phyloP scores from a whole-genome alignment of 2,888 invertebrate species.

The Pristionchus exspectatus region DNA sequence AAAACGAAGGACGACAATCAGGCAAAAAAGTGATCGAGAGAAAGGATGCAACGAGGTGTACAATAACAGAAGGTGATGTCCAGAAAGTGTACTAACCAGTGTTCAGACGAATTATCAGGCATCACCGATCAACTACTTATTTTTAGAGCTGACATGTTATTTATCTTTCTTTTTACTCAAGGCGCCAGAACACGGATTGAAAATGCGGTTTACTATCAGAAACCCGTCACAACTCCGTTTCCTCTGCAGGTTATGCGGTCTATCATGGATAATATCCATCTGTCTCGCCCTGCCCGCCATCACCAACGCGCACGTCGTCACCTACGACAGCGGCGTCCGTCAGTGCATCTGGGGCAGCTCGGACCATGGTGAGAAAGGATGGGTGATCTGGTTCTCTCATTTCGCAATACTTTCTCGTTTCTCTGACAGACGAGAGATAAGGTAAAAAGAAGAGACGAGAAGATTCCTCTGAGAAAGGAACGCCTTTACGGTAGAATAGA shows the following conservation, averaged over 20 bases:
- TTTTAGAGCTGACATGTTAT: too few species aligned
- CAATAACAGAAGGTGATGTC: neutral
- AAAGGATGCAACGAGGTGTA: neutral
- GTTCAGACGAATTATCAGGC: too few species aligned
- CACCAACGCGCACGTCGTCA: slow-evolving; percentile 77
- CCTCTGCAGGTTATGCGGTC: slow-evolving; percentile 67
- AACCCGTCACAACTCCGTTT: neutral
- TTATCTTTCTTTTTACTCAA: too few species aligned
- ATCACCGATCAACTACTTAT: too few species aligned
- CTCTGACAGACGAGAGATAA: neutral
- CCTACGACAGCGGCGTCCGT: slow-evolving; percentile 71
- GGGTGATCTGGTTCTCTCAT: neutral
- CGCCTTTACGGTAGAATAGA: neutral
- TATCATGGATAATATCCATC: slow-evolving; percentile 77
- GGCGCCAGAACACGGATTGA: neutral
- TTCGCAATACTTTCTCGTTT: too few species aligned
- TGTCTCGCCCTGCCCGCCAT: slow-evolving; percentile 77
- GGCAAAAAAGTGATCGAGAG: neutral
- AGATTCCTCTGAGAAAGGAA: too few species aligned
- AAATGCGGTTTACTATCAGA: neutral
- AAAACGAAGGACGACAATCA: neutral
- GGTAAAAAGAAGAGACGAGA: neutral
- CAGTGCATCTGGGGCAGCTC: slow-evolving; percentile 76
- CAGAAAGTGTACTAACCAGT: neutral
- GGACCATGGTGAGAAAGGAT: slow-evolving; percentile 63